phyloP scores from a whole-genome alignment of 2,113 vertebrate genomes.

The Dasypus novemcinctus region DNA sequence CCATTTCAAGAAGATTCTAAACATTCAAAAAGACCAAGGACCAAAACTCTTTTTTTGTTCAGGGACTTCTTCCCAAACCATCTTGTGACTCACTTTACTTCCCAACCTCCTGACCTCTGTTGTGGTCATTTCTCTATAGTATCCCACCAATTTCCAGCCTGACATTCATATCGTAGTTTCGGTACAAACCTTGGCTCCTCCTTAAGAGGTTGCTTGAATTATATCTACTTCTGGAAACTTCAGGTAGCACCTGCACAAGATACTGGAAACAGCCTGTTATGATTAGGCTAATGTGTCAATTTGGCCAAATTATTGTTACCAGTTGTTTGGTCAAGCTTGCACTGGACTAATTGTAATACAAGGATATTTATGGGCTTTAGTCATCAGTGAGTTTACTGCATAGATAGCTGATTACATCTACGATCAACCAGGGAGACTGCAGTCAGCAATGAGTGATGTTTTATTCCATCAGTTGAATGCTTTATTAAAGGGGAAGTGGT shows the following conservation, averaged over 20 bases:
- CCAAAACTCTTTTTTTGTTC: neutral
- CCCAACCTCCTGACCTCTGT: neutral
- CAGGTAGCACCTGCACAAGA: neutral
- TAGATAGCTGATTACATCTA: too few relatives aligned
- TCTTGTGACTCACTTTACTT: neutral
- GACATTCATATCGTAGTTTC: neutral
- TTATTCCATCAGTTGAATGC: too few relatives aligned
- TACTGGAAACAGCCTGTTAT: neutral
- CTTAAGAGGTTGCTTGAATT: neutral
- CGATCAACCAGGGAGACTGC: too few relatives aligned
- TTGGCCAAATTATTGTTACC: too few relatives aligned
- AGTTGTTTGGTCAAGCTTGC: too few relatives aligned
- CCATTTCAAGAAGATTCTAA: neutral
- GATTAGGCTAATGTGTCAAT: too few relatives aligned
- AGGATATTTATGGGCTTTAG: too few relatives aligned
- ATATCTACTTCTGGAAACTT: neutral
- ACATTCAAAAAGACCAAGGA: neutral
- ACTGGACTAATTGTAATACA: too few relatives aligned
- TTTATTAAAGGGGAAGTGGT: too few relatives aligned
- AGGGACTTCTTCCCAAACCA: neutral
- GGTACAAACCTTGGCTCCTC: neutral
- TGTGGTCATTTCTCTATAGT: neutral
- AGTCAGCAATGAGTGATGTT: too few relatives aligned
- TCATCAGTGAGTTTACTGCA: too few relatives aligned
- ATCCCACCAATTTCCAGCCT: neutral